phyloP scores from a whole-genome alignment of 2,888 invertebrate species.

The Stenchaetothrips biformis region DNA sequence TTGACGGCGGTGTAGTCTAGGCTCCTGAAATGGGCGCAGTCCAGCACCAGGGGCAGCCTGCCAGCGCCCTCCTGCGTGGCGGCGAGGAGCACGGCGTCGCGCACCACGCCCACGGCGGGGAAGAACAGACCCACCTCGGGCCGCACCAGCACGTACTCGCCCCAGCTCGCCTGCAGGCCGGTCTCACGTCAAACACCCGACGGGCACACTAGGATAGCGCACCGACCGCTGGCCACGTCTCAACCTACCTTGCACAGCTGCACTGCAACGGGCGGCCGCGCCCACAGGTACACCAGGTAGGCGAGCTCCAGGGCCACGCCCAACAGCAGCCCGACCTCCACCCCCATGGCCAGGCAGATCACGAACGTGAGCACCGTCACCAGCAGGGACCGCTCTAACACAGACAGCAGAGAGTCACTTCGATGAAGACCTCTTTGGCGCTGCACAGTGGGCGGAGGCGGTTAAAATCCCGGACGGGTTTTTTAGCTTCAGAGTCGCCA shows the following conservation, averaged over 20 bases:
- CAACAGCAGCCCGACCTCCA: constrained; percentile 72
- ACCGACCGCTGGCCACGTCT: background rate
- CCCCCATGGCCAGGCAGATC: constrained; percentile 62
- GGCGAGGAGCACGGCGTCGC: constrained; percentile 53
- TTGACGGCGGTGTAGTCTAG: constrained; percentile 65
- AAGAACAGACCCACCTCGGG: constrained; percentile 66
- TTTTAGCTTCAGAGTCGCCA: too few relatives aligned
- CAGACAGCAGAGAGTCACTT: constrained; percentile 32
- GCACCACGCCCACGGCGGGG: constrained; percentile 62
- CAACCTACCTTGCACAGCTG: background rate
- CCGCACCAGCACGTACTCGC: constrained; percentile 53
- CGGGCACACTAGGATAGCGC: too few relatives aligned
- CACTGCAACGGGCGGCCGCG: constrained; percentile 55
- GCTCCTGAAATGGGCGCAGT: constrained; percentile 59
- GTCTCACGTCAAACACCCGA: background rate
- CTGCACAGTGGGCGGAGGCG: too few relatives aligned
- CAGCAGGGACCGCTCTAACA: constrained; percentile 55
- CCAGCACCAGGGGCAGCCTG: constrained; percentile 55
- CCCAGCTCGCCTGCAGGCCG: background rate
- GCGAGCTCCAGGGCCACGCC: constrained; percentile 63
- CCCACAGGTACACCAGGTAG: constrained; percentile 60
- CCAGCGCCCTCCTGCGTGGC: constrained; percentile 47
- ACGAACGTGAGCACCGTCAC: constrained; percentile 64
- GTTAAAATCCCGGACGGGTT: too few relatives aligned
- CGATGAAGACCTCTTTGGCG: constrained; percentile 38